Percentiles rank a stretch among this genome's conserved stretches.
phyloP scores from a whole-genome alignment of 2,797 vertebrate species.

The Trematocara caparti region DNA sequence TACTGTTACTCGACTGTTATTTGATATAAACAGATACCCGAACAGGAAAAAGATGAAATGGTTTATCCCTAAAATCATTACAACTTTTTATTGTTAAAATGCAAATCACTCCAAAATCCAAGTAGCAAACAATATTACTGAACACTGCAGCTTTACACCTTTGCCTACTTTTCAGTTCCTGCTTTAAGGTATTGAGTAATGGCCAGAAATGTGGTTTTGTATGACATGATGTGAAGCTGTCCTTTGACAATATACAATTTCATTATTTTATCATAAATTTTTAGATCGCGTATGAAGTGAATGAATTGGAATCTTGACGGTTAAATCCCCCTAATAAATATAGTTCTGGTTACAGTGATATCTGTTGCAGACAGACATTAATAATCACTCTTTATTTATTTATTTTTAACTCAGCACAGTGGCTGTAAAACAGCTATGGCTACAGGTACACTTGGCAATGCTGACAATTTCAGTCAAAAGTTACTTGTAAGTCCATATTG shows the following conservation, averaged over 20 bases:
- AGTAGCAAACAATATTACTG: neutral
- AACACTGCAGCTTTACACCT: neutral
- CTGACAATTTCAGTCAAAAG: neutral
- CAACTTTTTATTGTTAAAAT: neutral
- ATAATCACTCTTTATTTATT: slow-evolving; percentile 6
- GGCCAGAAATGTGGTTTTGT: neutral
- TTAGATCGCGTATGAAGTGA: neutral
- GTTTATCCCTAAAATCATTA: neutral
- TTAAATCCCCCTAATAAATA: neutral
- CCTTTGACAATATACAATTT: neutral
- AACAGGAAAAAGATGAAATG: neutral
- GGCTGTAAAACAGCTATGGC: neutral
- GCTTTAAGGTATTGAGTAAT: neutral
- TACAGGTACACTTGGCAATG: neutral
- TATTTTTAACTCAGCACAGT: neutral
- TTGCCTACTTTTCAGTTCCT: neutral
- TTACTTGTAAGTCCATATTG: neutral
- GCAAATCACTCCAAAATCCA: neutral
- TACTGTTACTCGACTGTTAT: neutral
- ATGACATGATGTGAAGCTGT: neutral
- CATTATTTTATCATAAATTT: neutral
- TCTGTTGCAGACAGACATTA: neutral
- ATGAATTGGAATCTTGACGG: neutral
- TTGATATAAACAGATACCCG: neutral
- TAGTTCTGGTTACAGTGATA: neutral